Base-by-base conservation (phyloP, 2,888 invertebrate genomes). In the Chromoteleia sp. region DNA sequence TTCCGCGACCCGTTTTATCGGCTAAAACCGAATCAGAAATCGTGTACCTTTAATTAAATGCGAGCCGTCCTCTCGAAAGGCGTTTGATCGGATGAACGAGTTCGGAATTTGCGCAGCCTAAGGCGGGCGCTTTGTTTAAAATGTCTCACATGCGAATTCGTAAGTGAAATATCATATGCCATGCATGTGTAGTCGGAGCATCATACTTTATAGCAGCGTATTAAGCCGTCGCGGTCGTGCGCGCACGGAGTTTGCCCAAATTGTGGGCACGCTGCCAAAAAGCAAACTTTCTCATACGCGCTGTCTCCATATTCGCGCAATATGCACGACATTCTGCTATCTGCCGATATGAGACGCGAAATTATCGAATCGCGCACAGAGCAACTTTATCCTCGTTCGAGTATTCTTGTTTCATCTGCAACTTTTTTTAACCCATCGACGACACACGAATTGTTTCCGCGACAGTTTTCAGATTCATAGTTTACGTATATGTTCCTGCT, bases 151-250 rank as follows among this genome's bases (percentile, higher is more conserved):
- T 65, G 71, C 68, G 54, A 78, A 71, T 78, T 71, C 48, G 73
- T 82, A 82, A 82, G 82, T 79, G 82, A 82, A 82, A 82, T 79
- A 82, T 82, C 82, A 79, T 82, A 79, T 76, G 70, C 79, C 76
- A 71, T 82, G 54, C 78, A 79, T 82, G 79, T 76, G 68, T 61
- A 73, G 68, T 41, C 48, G 48, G 63, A 30, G 68, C 79, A 48
- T 82, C 82, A 61, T 79, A 76, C 79, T 79, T 82, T 74, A 82
- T 80, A 58, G 58, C 82, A 70, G 71, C 54, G 61, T 82, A 84
- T 84, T 84, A 84, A 82, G 83, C 80, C 78, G 82, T 84, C 80
- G 73, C 54, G 77, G 80, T 80, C 74, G 77, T 73, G 67, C 48
- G 80, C 71, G 71, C 71, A 59, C 59, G 36, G 75, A 75, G 76